Conservation (phyloP, 2,113 vertebrate genomes). For the Aplodontia rufa region DNA sequence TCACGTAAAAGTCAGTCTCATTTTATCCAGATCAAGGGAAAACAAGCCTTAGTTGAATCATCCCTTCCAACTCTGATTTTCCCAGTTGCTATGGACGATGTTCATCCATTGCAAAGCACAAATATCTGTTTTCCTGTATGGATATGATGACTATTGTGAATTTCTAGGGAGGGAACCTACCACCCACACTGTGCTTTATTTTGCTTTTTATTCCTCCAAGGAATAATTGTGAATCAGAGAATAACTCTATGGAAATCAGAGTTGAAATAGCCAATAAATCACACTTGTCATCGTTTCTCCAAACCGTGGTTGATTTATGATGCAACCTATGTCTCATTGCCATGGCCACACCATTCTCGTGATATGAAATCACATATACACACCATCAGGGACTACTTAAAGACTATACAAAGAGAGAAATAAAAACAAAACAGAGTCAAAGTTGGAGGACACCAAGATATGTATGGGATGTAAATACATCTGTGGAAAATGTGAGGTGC, state of each 20-base stretch:
- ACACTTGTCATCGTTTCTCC: slow-evolving; percentile 68
- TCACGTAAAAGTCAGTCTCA: neutral
- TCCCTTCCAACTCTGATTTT: slow-evolving; percentile 62
- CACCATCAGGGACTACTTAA: slow-evolving; percentile 69
- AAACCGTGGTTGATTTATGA: slow-evolving; percentile 72
- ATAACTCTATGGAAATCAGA: slow-evolving; percentile 65
- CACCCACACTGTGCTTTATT: slow-evolving; percentile 67
- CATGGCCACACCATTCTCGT: slow-evolving; percentile 49
- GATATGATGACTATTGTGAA: slow-evolving; percentile 65
- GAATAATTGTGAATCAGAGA: slow-evolving; percentile 77
- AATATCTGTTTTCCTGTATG: slow-evolving; percentile 65
- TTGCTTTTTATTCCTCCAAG: slow-evolving; percentile 70
- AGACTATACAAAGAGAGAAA: slow-evolving; percentile 45
- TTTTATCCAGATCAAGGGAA: slow-evolving; percentile 65
- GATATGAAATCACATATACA: slow-evolving; percentile 54
- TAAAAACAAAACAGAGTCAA: slow-evolving; percentile 44
- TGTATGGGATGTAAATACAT: neutral
- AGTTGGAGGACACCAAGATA: slow-evolving; percentile 4
- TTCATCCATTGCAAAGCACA: slow-evolving; percentile 53
- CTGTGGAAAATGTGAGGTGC: slow-evolving; percentile 10
- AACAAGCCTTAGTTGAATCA: slow-evolving; percentile 78
- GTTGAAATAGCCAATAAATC: slow-evolving; percentile 75
- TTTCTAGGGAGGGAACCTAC: slow-evolving; percentile 74
- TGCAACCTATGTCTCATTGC: slow-evolving; percentile 19
- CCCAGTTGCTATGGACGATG: slow-evolving; percentile 70